Conservation (phyloP, 2,113 vertebrate species). For the Tragelaphus strepsiceros region DNA sequence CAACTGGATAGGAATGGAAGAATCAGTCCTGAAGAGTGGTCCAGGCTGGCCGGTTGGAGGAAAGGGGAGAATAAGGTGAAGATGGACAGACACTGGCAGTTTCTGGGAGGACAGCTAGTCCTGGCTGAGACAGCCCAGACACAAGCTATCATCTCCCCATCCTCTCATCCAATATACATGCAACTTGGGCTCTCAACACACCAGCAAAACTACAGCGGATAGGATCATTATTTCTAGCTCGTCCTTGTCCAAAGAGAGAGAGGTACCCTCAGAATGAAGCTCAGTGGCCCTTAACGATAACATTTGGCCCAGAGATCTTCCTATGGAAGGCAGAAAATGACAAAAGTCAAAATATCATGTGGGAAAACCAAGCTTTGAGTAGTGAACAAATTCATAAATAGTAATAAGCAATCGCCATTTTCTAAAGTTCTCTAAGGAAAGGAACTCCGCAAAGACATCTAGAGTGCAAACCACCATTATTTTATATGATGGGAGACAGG, state of each 20-base stretch:
- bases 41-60: background rate
- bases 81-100: background rate
- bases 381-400: background rate
- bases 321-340: background rate
- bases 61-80: background rate
- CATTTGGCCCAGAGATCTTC: background rate
- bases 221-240: background rate
- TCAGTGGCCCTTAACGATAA: background rate
- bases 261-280: background rate
- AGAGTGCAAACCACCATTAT: background rate
- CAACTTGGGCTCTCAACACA: background rate
- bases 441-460: background rate
- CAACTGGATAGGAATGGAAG: background rate
- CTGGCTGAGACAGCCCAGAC: background rate
- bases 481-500: background rate
- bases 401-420: background rate
- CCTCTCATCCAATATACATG: background rate
- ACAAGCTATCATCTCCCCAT: background rate
- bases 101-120: background rate
- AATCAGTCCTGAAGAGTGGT: background rate
- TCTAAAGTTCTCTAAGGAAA: background rate
- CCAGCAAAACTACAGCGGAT: background rate
- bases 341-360: background rate
- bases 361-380: background rate
- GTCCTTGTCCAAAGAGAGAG: background rate